Base-by-base conservation (phyloP, 37 sponge, comb jelly and placozoan species). In the Chondrosia reniformis region DNA sequence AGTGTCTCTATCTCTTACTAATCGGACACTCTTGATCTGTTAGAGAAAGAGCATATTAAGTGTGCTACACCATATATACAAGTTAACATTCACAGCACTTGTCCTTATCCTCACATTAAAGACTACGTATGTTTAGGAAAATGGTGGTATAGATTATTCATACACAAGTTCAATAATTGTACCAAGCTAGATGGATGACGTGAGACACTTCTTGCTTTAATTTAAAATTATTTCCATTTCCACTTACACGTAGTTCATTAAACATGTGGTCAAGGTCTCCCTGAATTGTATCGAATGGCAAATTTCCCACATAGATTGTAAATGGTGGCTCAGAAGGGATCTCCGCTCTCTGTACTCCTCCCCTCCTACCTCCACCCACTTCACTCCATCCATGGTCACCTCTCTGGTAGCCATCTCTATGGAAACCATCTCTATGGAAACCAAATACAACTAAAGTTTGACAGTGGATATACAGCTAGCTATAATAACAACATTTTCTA, bases 231-330 rank as follows among this genome's bases (percentile, higher is more conserved):
- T n/a, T n/a, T n/a, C n/a, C n/a, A n/a, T n/a, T n/a, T n/a, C n/a
- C n/a, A 55, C 33, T 3, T 43, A 86, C 94, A 45, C 84, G 80
- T 19, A 85, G 46, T 12, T 85, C 87, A 33, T 79, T 84, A 72
- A 97, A 97, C 25, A 97, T 97, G 34, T 76, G 76, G 64, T 92
- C 94, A 24, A 97, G 59, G 74, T 97, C 97, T 0, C 97, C 94
- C 55, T 90, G 97, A n/a, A 97, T 92, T 76, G 92, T 90, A n/a
- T 87, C 74, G 19, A 55, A 72, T 25, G 97, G 97, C 56, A 97
- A 64, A 64, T 97, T 97, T 19, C 97, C 97, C 27, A 97, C 97
- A 78, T 76, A 97, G 3, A 89, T 92, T 1, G 86, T 88, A 83
- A 85, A 97, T 13, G 97, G 97, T 4, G 97, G 94, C 65, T 97